Conservation (phyloP, 1,140 invertebrate species). For the Delia radicum region DNA sequence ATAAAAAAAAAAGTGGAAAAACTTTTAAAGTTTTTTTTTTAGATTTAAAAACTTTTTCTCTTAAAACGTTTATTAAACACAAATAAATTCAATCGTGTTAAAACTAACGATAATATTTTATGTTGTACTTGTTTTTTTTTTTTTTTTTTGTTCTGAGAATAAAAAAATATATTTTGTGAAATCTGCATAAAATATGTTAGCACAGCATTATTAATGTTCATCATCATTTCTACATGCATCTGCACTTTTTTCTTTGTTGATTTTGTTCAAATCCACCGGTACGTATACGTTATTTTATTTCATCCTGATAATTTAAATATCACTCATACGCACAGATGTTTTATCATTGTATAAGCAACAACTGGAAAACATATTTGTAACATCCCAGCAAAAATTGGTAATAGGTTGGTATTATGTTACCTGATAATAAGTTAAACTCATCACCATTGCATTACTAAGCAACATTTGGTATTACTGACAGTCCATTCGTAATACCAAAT, state of each 20-base stretch:
- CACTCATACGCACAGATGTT: conserved; percentile 2
- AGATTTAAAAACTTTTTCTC: neutral
- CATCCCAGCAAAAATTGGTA: too few relatives aligned
- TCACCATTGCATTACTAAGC: too few relatives aligned
- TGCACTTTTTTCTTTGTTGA: too few relatives aligned
- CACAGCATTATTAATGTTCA: neutral
- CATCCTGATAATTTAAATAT: neutral
- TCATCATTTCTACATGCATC: too few relatives aligned
- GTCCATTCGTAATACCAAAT: too few relatives aligned
- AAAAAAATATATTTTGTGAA: neutral
- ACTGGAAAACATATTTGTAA: too few relatives aligned
- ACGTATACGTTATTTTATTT: conserved; percentile 1
- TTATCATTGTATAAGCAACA: too few relatives aligned
- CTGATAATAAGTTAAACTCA: too few relatives aligned
- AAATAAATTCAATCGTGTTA: neutral
- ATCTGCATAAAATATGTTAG: neutral
- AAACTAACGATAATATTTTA: neutral
- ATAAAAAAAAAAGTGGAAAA: too few relatives aligned
- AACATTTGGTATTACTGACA: too few relatives aligned
- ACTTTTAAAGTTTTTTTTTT: neutral
- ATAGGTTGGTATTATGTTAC: too few relatives aligned
- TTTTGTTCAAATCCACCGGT: neutral
- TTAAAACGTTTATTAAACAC: neutral
- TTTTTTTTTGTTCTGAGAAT: neutral
- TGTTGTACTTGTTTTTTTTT: too few relatives aligned